Base-by-base conservation (phyloP, 2,113 vertebrate species). In the Lontra canadensis region DNA sequence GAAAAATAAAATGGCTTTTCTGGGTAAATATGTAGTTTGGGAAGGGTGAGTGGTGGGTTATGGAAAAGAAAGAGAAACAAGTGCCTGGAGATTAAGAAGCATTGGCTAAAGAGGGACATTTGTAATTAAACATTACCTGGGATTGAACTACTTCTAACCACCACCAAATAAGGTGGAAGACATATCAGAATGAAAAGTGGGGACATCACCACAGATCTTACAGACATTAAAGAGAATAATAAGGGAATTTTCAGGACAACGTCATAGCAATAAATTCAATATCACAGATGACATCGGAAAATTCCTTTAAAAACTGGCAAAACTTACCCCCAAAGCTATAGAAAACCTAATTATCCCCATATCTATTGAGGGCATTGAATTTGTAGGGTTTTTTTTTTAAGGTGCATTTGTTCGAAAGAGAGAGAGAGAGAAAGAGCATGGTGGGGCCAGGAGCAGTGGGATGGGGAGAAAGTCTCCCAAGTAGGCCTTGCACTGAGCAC, bases 261-360 rank as follows among this genome's bases (percentile, higher is more conserved):
- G 87, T 59, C 67, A 79, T 57, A 65, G 29, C 8, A 88, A 73
- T 78, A 88, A 69, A 94, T 52, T 76, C 29, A 91, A n/a, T 4
- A 74, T 9, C 7, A 71, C 18, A 74, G 9, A 81, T 90, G 26
- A 47, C 90, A 82, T 74, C 31, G 4, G 36, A 3, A 90, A 65
- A 23, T 83, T 87, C 25, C 23, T 71, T 88, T 90, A 44, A 90
- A 96, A 94, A 86, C 10, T 90, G 13, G n/a, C 49, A 92, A 92
- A 80, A 78, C n/a, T 78, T 78, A 88, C 6, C 67, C 2, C 73
- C 59, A 61, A 87, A 84, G 15, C 13, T 78, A 86, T 47, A 90
- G 29, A 86, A 90, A 92, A 76, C 31, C 26, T 74, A 83, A 65
- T 63, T 89, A 78, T 5, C 12, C 8, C 1, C 10, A 59, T 74